phyloP scores from a whole-genome alignment of 2,113 vertebrate species.

The Strix aluco region DNA sequence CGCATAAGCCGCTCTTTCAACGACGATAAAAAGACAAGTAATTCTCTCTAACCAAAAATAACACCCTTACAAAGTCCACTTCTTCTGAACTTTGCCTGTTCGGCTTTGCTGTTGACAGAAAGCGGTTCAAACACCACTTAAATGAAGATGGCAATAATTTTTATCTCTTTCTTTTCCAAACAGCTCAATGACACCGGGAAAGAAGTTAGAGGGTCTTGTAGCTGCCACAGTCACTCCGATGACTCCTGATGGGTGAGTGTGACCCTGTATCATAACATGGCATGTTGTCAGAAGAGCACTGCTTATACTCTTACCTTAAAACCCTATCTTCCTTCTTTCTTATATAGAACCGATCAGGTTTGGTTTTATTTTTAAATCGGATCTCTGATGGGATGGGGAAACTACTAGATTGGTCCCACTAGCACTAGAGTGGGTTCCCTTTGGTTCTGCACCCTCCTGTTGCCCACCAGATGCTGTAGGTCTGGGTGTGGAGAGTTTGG shows the following conservation, averaged over 20 bases:
- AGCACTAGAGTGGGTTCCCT: background rate
- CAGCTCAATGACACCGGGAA: constrained; percentile 58
- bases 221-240: constrained; percentile 93
- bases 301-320: background rate
- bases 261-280: too few relatives aligned
- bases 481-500: background rate
- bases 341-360: background rate
- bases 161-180: background rate
- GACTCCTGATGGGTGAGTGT: constrained; percentile 82
- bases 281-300: background rate
- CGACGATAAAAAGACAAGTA: background rate
- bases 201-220: constrained; percentile 83
- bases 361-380: background rate
- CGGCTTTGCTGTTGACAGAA: constrained; percentile 3
- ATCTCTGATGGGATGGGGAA: background rate
- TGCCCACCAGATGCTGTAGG: background rate
- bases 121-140: background rate
- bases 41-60: background rate
- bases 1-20: background rate
- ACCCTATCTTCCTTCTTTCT: background rate
- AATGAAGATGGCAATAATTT: background rate
- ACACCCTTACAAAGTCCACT: background rate
- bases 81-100: constrained; percentile 8
- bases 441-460: background rate
- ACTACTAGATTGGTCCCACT: background rate